phyloP scores from a whole-genome alignment of 2,888 invertebrate genomes.

The Griposia aprilina region DNA sequence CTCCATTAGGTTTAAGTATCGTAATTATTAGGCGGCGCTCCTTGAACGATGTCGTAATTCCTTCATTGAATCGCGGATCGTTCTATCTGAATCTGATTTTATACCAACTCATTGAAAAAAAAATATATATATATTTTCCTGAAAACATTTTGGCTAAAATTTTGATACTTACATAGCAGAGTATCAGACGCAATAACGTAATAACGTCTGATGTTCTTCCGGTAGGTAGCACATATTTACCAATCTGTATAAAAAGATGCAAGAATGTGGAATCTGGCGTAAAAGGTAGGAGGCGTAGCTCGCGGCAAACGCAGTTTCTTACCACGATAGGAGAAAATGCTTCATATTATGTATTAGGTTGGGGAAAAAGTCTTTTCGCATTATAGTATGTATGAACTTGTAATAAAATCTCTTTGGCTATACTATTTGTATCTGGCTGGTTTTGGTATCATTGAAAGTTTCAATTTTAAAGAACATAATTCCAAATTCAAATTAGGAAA shows the following conservation, averaged over 20 bases:
- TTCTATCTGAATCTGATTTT: not conserved
- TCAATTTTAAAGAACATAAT: no score
- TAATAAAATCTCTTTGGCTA: no score
- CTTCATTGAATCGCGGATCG: constrained; percentile 3
- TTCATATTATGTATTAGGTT: no score
- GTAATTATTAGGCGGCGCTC: constrained; percentile 47
- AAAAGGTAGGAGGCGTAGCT: constrained; percentile 1
- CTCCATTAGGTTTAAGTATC: constrained; percentile 49
- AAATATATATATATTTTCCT: no score
- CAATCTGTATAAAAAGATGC: not conserved
- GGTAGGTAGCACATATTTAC: not conserved
- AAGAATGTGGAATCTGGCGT: constrained; percentile 5
- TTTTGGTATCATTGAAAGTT: no score
- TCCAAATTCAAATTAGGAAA: no score
- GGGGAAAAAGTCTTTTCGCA: no score
- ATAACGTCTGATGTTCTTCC: not conserved
- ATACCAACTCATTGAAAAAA: not conserved
- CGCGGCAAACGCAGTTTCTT: constrained; percentile 13
- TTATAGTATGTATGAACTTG: no score
- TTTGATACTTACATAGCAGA: not conserved
- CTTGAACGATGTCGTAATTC: constrained; percentile 41
- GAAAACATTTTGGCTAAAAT: not conserved
- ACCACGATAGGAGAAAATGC: constrained; percentile 26
- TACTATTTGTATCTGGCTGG: no score
- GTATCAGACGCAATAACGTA: constrained; percentile 1